Percentiles rank a stretch among this genome's conserved stretches.
phyloP scores from a whole-genome alignment of 1,140 invertebrate genomes.

The Ruditapes philippinarum region DNA sequence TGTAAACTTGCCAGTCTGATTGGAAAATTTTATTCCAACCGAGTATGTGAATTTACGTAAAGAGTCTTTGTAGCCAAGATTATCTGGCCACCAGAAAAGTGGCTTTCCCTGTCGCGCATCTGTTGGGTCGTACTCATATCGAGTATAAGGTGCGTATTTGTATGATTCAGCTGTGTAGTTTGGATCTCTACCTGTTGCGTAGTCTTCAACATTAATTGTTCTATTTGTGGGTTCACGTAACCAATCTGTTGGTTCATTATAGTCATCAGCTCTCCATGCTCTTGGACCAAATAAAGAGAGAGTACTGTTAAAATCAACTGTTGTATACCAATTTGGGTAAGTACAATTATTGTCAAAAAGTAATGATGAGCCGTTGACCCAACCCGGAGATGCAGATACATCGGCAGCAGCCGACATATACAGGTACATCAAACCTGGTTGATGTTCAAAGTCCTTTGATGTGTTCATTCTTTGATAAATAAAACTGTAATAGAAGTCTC shows the following conservation, averaged over 20 bases:
- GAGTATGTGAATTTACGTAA: slow-evolving; percentile 93
- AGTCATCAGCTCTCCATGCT: slow-evolving; percentile 90
- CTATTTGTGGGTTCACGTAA: slow-evolving; percentile 86
- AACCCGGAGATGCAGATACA: slow-evolving; percentile 94
- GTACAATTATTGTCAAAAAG: slow-evolving; percentile 98
- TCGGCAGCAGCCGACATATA: slow-evolving; percentile 98
- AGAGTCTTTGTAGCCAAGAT: slow-evolving; percentile 92
- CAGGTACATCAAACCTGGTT: slow-evolving; percentile 99
- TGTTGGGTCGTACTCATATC: slow-evolving; percentile 58
- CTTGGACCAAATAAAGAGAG: slow-evolving; percentile 97
- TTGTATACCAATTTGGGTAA: slow-evolving; percentile 97
- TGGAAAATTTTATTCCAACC: slow-evolving; percentile 94
- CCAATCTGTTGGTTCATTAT: slow-evolving; percentile 86
- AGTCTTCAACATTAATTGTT: slow-evolving; percentile 85
- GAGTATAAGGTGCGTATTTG: slow-evolving; percentile 96
- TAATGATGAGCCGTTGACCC: slow-evolving; percentile 97
- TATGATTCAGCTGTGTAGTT: slow-evolving; percentile 97
- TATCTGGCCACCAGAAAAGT: slow-evolving; percentile 91
- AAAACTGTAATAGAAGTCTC: slow-evolving; percentile 97
- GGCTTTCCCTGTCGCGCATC: slow-evolving; percentile 50
- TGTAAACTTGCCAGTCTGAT: slow-evolving; percentile 92
- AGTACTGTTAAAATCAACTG: slow-evolving; percentile 97
- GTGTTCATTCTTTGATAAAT: slow-evolving; percentile 92
- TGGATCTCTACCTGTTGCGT: slow-evolving; percentile 88
- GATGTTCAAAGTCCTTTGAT: slow-evolving; percentile 90